phyloP scores from a whole-genome alignment of 2,113 vertebrate genomes.

The Pogonocichla stellata region DNA sequence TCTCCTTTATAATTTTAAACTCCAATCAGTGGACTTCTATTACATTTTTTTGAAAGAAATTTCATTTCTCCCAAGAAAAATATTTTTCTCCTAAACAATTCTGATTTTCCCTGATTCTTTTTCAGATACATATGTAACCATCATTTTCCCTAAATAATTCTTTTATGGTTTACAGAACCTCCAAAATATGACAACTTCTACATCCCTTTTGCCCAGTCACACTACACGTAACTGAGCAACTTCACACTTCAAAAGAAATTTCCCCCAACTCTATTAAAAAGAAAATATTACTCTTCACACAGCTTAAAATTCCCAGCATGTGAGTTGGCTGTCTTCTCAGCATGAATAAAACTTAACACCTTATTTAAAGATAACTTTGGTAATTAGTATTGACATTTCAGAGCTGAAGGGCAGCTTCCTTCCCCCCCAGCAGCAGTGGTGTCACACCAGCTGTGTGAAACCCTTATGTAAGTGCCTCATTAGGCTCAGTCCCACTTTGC shows the following conservation, averaged over 20 bases:
- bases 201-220: background rate
- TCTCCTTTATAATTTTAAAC: background rate
- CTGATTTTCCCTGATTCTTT: background rate
- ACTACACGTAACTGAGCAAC: background rate
- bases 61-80: background rate
- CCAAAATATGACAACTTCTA: background rate
- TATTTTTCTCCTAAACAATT: background rate
- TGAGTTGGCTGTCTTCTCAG: background rate
- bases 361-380: background rate
- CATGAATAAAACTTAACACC: background rate
- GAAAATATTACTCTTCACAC: background rate
- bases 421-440: background rate
- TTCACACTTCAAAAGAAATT: background rate
- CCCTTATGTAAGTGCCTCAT: background rate
- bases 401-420: background rate
- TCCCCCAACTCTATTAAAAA: background rate
- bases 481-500: background rate
- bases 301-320: background rate
- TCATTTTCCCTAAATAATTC: background rate
- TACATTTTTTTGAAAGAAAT: background rate
- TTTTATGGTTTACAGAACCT: background rate
- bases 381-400: constrained; percentile 26
- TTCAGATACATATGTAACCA: background rate
- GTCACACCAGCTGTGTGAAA: background rate
- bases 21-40: background rate